phyloP scores from a whole-genome alignment of 2,888 invertebrate species.

The Boloria euphrosyne region DNA sequence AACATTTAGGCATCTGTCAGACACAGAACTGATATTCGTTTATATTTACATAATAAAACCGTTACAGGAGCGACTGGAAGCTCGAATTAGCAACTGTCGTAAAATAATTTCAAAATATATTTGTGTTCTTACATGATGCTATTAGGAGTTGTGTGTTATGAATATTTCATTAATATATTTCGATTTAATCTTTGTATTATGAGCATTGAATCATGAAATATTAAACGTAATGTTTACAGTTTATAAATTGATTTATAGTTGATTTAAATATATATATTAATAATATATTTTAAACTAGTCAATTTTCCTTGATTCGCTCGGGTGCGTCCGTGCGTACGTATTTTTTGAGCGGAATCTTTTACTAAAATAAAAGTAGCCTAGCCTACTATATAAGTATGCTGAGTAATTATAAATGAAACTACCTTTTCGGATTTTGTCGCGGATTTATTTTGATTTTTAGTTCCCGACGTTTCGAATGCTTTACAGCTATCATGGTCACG shows the following conservation, averaged over 20 bases:
- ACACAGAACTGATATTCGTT: constrained; percentile 9
- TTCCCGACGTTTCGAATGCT: too few relatives aligned
- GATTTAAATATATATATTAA: too few relatives aligned
- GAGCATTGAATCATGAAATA: constrained; percentile 1
- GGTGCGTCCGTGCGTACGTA: too few relatives aligned
- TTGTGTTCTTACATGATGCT: constrained; percentile 17
- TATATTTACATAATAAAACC: constrained; percentile 27
- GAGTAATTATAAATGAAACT: too few relatives aligned
- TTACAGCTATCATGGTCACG: too few relatives aligned
- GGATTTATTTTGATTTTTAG: too few relatives aligned
- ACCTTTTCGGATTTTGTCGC: too few relatives aligned
- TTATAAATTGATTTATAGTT: not conserved
- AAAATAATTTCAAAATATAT: constrained; percentile 26
- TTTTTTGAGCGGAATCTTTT: too few relatives aligned
- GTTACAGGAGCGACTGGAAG: constrained; percentile 16
- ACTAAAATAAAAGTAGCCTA: too few relatives aligned
- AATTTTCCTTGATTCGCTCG: too few relatives aligned
- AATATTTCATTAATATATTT: constrained; percentile 2
- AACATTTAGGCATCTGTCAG: constrained; percentile 34
- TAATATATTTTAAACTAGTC: too few relatives aligned
- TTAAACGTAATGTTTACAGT: not conserved
- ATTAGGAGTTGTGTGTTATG: constrained; percentile 21
- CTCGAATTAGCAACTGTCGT: constrained; percentile 23
- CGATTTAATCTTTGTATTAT: not conserved
- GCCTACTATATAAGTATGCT: too few relatives aligned